phyloP scores from a whole-genome alignment of 2,113 vertebrate species.

The Phaethon lepturus region DNA sequence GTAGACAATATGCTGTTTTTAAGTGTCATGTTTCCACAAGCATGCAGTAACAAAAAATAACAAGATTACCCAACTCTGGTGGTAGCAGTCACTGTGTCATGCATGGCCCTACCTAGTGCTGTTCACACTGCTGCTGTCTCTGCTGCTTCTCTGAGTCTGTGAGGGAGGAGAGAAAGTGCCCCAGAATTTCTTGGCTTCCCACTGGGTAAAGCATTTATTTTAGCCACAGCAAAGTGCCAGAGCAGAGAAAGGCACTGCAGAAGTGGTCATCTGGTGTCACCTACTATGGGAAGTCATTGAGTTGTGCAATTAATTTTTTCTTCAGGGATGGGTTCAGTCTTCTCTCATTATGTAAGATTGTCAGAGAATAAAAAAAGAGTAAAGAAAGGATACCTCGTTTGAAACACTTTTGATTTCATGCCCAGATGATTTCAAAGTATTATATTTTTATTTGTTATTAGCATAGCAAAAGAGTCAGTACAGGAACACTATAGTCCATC shows the following conservation, averaged over 20 bases:
- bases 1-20: neutral
- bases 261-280: neutral
- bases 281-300: neutral
- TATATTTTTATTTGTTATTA: neutral
- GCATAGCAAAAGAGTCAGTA: neutral
- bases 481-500: neutral
- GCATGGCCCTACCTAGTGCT: neutral
- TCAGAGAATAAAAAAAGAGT: neutral
- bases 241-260: neutral
- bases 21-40: neutral
- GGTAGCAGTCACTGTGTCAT: neutral
- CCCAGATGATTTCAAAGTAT: neutral
- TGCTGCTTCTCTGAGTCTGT: neutral
- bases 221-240: neutral
- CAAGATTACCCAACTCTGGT: neutral
- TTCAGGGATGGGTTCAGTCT: neutral
- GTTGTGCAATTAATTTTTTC: neutral
- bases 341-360: neutral
- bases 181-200: neutral
- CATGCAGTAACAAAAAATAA: neutral
- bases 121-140: neutral
- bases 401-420: neutral
- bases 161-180: neutral
- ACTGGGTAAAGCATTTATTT: neutral
- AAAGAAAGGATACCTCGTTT: neutral